phyloP scores from a whole-genome alignment of 2,113 vertebrate species.

The Ceyx cyanopectus region DNA sequence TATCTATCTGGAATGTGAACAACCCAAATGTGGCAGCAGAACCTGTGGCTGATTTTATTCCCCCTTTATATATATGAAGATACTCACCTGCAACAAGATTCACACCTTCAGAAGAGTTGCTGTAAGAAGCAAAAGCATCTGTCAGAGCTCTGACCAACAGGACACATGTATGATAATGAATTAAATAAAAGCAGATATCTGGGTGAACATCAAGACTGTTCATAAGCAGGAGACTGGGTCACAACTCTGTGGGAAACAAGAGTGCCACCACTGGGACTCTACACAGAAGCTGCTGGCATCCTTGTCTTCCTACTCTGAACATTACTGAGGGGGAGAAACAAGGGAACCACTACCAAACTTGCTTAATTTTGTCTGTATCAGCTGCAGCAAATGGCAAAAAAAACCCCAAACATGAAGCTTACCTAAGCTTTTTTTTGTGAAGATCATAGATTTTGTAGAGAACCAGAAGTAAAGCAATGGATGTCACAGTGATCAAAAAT shows the following conservation, averaged over 20 bases:
- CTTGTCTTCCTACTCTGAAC: neutral
- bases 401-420: conserved; percentile 8
- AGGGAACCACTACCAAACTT: neutral
- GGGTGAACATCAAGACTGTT: neutral
- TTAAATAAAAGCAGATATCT: neutral
- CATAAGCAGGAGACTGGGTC: neutral
- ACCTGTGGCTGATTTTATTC: neutral
- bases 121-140: conserved; percentile 65
- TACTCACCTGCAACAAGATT: conserved; percentile 84
- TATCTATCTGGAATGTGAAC: neutral
- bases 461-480: conserved; percentile 86
- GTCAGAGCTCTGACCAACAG: neutral
- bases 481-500: conserved; percentile 88
- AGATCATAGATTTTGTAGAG: conserved; percentile 90
- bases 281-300: neutral
- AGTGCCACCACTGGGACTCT: neutral
- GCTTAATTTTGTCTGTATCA: neutral
- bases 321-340: neutral
- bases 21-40: neutral
- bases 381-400: neutral
- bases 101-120: conserved; percentile 77
- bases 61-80: neutral
- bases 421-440: conserved; percentile 82
- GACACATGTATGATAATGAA: neutral
- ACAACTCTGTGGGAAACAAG: neutral